Base-by-base conservation (phyloP, 1,140 invertebrate species). In the Camponotus vicinus region DNA sequence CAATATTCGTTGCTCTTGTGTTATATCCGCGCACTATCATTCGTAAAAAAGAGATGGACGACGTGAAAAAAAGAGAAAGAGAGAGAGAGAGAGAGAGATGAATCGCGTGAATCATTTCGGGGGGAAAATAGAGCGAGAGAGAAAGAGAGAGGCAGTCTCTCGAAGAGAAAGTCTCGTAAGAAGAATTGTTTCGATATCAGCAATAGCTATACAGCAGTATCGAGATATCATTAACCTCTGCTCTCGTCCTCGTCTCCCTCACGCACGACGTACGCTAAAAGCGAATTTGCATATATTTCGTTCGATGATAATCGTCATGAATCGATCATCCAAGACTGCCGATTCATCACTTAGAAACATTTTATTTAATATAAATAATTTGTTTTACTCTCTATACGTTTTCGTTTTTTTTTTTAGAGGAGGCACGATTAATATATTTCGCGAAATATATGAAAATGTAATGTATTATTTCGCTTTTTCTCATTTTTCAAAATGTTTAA, bases 221-320 rank as follows among this genome's bases (percentile, higher is more conserved):
- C 83, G 79, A 75, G 88, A 90, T 91, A 90, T 90, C 90, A 85
- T 91, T 90, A 91, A 91, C 88, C 90, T 88, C 66, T 89, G 83
- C 70, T 45, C 88, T 64, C 73, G 55, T 86, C 77, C 61, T 61
- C 57, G 52, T 63, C 37, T 59, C 27, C 3, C 13, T 18, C n/a
- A 55, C 6, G 42, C 78, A 37, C 86, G 59, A 79, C 13, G 45
- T 63, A 34, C 34, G 13, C 6, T 32, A 37, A 52, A 18, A 18
- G 18, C 67, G 52, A 59, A 70, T 40, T 37, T 34, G 37, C 42
- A 15, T 61, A 21, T 61, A 27, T 64, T 55, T 55, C 13, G 55
- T n/a, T 70, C 34, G 21, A 40, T 40, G 52, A 75, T 75, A 37
- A 57, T 73, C 32, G 18, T 55, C 18, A 21, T n/a, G 42, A 37